These are phyloP conservation scores for Gallinago jamesoni DNA, from an alignment of 2,113 vertebrate species.

Conservation along the genomic window DNA sequence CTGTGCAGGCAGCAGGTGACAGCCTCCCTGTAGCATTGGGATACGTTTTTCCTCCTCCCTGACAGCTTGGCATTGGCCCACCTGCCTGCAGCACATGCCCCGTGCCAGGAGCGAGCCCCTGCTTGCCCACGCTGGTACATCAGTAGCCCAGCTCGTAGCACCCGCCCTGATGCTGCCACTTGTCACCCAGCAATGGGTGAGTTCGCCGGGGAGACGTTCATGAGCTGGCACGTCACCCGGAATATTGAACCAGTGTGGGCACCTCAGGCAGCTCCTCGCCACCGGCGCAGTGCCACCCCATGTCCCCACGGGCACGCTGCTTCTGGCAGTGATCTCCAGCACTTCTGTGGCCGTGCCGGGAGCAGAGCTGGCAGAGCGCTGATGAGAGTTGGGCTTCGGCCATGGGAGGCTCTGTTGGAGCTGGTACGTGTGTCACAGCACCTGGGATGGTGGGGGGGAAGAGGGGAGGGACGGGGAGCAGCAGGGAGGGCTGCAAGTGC, in stretches of 20 bases:
- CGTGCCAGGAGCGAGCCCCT: accelerated
- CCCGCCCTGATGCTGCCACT: background rate
- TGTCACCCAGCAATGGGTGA: background rate
- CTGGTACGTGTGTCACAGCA: background rate
- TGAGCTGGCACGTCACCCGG: background rate
- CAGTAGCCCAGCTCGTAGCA: background rate
- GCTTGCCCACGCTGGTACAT: background rate
- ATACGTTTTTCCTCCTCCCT: accelerated
- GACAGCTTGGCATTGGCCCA: background rate
- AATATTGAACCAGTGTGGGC: background rate
- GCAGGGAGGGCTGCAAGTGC: accelerated
- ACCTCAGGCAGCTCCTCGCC: background rate
- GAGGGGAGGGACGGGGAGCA: background rate
- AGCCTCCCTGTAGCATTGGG: accelerated
- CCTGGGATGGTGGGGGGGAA: background rate
- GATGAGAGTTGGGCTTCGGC: background rate
- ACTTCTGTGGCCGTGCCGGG: accelerated
- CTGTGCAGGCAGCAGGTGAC: background rate
- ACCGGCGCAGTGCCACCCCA: accelerated
- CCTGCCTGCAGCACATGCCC: background rate
- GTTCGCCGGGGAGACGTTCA: accelerated
- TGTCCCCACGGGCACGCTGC: background rate
- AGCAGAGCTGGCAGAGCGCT: background rate
- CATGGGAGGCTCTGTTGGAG: background rate
- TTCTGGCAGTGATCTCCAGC: background rate